Evolutionary conservation across 2,888 invertebrate species (phyloP).

Genomic region (Patella depressa): DNA sequence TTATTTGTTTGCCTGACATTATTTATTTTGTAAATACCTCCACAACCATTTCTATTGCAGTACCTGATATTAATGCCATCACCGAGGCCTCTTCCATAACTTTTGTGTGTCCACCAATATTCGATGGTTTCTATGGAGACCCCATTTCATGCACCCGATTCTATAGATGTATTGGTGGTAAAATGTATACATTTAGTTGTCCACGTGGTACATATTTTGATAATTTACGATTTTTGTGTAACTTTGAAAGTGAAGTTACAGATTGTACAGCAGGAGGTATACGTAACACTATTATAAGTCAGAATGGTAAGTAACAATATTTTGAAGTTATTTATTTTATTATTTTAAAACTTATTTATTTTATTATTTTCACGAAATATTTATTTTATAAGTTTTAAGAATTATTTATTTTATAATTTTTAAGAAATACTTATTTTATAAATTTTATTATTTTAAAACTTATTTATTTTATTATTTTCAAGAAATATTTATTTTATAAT

Average conservation of each 20-base stretch:
- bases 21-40: too few relatives aligned
- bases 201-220: constrained; percentile 34
- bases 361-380: too few relatives aligned
- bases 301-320: background rate
- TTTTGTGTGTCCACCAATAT: constrained; percentile 27
- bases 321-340: too few relatives aligned
- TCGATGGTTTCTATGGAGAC: constrained; percentile 30
- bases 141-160: constrained; percentile 29
- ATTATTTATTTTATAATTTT: too few relatives aligned
- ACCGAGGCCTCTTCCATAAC: background rate
- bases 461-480: too few relatives aligned
- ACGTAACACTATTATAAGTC: background rate
- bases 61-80: constrained; percentile 9
- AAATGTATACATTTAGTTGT: constrained; percentile 31
- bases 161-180: constrained; percentile 31
- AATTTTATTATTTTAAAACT: too few relatives aligned
- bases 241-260: constrained; percentile 18
- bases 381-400: too few relatives aligned
- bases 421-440: too few relatives aligned
- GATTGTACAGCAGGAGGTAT: constrained; percentile 15
- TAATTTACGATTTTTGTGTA: constrained; percentile 18
- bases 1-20: background rate
- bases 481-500: too few relatives aligned
- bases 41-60: background rate
- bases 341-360: too few relatives aligned